Base-by-base conservation (phyloP, 1,140 invertebrate species). In the Eumaeus atala region DNA sequence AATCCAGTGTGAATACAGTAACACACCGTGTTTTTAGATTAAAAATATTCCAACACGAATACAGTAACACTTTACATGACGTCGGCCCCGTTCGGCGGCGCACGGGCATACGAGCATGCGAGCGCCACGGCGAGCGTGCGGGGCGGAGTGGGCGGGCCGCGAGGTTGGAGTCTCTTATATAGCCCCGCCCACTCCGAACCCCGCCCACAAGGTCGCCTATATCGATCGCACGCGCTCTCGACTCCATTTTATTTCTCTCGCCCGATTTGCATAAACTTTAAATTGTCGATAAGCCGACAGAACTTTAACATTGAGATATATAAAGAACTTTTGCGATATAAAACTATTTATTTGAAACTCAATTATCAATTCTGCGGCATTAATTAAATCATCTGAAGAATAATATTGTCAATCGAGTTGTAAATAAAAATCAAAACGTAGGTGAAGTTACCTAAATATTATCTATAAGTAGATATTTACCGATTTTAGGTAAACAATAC, bases 191-290 rank as follows among this genome's bases (percentile, higher is more conserved):
- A 72, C 72, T 57, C 62, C 48, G 54, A 47, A 67, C 66, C 68
- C 74, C 76, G 78, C 77, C 77, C 72, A 69, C 77, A 76, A 80
- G 74, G 75, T 76, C 74, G 74, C 62, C 61, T 70, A 67, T 77
- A 79, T 82, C 75, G 77, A 84, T 84, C 80, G 77, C 73, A 77
- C 72, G 76, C 74, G 75, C 75, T 42, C 56, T 37, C 61, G 77
- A 81, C 80, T 84, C 80, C 83, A 86, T 86, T 86, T 86, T 86
- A 86, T 84, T 82, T 72, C 76, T 72, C 70, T 74, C 58, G 67
- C 64, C 66, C 65, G 74, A 86, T 86, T 86, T 84, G 79, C 79
- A 84, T 84, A 79, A 80, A 80, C 70, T 82, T 83, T 70, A 62
- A 72, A 74, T 70, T 71, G 70, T 69, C 67, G 66, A 62, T 67